phyloP scores from a whole-genome alignment of 1,140 invertebrate genomes.

The Drusus annulatus region DNA sequence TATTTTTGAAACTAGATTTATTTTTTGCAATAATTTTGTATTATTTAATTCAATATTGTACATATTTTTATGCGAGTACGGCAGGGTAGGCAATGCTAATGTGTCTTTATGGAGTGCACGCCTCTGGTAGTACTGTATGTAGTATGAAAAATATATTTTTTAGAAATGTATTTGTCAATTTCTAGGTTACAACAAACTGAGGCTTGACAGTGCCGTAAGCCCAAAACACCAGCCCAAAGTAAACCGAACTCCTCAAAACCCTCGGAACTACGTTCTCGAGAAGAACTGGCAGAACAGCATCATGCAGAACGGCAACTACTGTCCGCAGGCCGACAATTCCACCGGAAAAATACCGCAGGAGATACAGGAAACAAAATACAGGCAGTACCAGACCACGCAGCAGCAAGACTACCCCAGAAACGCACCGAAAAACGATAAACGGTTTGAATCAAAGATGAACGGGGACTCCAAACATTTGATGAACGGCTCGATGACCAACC shows the following conservation, averaged over 20 bases:
- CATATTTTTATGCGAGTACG: too few relatives aligned
- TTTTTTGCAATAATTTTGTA: too few relatives aligned
- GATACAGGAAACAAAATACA: background rate
- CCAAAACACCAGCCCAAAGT: slow-evolving; percentile 64
- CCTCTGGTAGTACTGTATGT: too few relatives aligned
- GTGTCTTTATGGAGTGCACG: too few relatives aligned
- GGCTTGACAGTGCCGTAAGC: slow-evolving; percentile 68
- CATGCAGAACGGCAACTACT: slow-evolving; percentile 53
- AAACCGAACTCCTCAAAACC: slow-evolving; percentile 51
- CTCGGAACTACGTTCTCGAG: slow-evolving; percentile 54
- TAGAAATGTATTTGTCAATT: background rate
- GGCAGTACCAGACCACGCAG: background rate
- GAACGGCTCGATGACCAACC: slow-evolving; percentile 15
- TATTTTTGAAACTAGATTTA: too few relatives aligned
- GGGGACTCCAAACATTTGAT: slow-evolving; percentile 6
- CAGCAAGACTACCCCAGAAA: background rate
- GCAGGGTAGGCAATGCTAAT: too few relatives aligned
- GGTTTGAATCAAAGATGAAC: slow-evolving; percentile 1
- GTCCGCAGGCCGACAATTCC: slow-evolving; percentile 40
- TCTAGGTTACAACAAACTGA: slow-evolving; percentile 66
- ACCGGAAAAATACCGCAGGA: slow-evolving; percentile 16
- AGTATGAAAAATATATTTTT: background rate
- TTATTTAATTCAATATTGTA: too few relatives aligned
- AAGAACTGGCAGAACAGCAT: slow-evolving; percentile 56
- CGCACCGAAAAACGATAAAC: slow-evolving; percentile 3